Conservation (phyloP, 2,113 vertebrate species). For the Rhinogobius similis region DNA sequence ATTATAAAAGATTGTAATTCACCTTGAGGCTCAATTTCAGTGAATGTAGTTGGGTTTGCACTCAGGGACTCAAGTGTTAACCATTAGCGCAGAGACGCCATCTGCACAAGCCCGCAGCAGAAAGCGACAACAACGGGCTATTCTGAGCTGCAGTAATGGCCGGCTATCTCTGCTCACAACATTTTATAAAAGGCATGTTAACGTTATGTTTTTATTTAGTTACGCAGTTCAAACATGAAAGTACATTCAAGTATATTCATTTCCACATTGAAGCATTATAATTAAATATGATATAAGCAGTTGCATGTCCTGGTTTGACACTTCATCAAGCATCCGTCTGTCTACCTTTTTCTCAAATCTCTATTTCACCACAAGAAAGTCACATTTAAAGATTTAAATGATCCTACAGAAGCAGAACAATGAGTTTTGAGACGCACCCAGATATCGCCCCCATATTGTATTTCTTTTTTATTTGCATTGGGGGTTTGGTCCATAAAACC, state of each 20-base stretch:
- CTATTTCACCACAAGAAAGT: constrained; percentile 23
- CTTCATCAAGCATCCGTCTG: constrained; percentile 35
- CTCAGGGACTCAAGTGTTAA: constrained; percentile 44
- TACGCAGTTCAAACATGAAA: constrained; percentile 16
- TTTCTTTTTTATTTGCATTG: constrained; percentile 6
- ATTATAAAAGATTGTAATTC: not conserved
- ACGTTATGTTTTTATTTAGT: not conserved
- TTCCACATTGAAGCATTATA: constrained; percentile 31
- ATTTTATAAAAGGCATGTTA: not conserved
- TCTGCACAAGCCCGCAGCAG: constrained; percentile 25
- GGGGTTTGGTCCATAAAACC: not conserved
- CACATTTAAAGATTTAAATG: constrained; percentile 51
- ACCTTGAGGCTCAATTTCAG: constrained; percentile 8
- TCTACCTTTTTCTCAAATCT: constrained; percentile 18
- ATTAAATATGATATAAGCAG: constrained; percentile 35
- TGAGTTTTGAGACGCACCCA: constrained; percentile 22
- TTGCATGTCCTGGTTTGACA: constrained; percentile 30
- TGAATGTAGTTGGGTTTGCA: constrained; percentile 35
- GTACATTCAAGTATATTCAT: constrained; percentile 7
- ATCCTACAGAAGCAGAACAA: constrained; percentile 22
- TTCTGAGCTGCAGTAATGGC: constrained; percentile 11
- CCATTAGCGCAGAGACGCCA: constrained; percentile 44
- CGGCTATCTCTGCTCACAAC: no score
- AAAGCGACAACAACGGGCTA: constrained; percentile 22
- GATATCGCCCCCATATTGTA: constrained; percentile 9